These are phyloP conservation scores for Agapornis roseicollis DNA, from an alignment of 2,113 vertebrate genomes.

Conservation along the genomic window DNA sequence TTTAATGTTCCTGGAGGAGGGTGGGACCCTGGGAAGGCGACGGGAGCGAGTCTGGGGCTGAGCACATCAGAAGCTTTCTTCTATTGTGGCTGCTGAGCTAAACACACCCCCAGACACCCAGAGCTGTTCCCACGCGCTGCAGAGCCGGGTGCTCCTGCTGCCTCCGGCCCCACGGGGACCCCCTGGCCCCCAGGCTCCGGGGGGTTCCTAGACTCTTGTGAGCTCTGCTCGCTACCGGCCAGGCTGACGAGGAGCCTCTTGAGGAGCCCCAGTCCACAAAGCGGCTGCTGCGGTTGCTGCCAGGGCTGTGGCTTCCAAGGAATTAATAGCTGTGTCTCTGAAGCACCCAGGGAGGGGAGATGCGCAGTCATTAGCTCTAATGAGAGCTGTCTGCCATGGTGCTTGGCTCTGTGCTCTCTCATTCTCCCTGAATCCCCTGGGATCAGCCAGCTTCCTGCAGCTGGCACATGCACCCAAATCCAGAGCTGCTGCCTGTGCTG, in stretches of 20 bases:
- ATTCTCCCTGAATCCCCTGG: background rate
- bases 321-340: conserved; percentile 40
- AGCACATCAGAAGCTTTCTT: conserved; percentile 35
- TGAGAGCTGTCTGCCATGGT: background rate
- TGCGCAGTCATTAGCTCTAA: conserved; percentile 6
- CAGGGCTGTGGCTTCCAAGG: background rate
- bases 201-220: background rate
- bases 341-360: background rate
- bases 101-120: background rate
- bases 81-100: conserved; percentile 20
- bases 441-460: background rate
- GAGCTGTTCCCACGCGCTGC: background rate
- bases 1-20: conserved; percentile 11
- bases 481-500: rapidly evolving
- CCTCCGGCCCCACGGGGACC: background rate
- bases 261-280: background rate
- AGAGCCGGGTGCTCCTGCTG: background rate
- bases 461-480: background rate
- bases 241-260: background rate
- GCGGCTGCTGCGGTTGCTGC: background rate
- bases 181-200: background rate
- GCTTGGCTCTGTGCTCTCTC: background rate
- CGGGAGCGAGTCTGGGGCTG: background rate
- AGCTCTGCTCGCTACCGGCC: rapidly evolving
- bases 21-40: conserved; percentile 21